Evolutionary conservation across 2,113 vertebrate genomes (phyloP).

Genomic region (Hiodon alosoides): DNA sequence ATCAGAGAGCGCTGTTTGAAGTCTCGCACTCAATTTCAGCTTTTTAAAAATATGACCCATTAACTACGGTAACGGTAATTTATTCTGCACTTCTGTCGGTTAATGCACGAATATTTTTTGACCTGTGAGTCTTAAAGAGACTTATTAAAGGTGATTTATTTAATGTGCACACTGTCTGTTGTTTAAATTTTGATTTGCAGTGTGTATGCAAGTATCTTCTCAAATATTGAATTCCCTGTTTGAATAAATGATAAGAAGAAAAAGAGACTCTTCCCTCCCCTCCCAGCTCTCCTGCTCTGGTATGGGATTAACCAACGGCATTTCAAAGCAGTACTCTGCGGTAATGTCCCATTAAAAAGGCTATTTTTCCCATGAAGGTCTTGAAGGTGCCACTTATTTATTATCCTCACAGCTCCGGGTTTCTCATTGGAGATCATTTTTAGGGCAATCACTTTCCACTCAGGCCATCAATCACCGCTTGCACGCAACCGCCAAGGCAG

Average conservation of each 20-base stretch:
- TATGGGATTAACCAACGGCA: slow-evolving; percentile 7
- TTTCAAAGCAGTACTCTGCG: slow-evolving; percentile 1
- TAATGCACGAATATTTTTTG: too few relatives aligned
- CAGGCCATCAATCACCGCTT: slow-evolving; percentile 7
- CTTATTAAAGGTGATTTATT: too few relatives aligned
- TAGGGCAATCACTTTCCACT: slow-evolving; percentile 7
- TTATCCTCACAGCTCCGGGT: background rate
- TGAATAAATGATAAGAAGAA: slow-evolving; percentile 1
- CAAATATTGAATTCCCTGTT: slow-evolving; percentile 14
- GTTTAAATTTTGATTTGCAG: background rate
- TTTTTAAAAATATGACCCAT: too few relatives aligned
- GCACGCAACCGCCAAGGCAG: slow-evolving; percentile 5
- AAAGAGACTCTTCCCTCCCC: too few relatives aligned
- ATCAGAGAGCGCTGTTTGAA: too few relatives aligned
- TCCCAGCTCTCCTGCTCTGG: background rate
- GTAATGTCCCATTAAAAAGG: slow-evolving; percentile 18
- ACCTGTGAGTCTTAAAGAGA: too few relatives aligned
- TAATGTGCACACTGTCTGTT: too few relatives aligned
- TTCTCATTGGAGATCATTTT: slow-evolving; percentile 19
- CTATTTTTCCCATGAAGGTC: slow-evolving; percentile 12
- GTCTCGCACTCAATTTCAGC: too few relatives aligned
- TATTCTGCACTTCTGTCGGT: too few relatives aligned
- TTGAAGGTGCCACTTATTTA: slow-evolving; percentile 15
- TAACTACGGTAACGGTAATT: too few relatives aligned
- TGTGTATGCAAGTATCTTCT: background rate